These are phyloP conservation scores for Pedetes capensis DNA, from an alignment of 2,113 vertebrate genomes.

Conservation along the genomic window DNA sequence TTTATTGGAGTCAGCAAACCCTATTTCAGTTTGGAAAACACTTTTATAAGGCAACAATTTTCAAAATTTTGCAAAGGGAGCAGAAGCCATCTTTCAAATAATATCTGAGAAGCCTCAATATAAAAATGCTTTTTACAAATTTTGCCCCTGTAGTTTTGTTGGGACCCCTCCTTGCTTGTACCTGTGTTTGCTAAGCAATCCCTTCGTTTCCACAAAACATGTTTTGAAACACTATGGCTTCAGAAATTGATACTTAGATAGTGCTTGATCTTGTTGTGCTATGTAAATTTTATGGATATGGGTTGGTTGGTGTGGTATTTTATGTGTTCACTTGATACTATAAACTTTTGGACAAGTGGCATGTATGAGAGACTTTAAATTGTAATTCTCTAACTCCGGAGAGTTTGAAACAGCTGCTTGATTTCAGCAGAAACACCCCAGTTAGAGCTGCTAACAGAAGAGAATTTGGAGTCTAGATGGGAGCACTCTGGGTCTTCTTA, in stretches of 20 bases:
- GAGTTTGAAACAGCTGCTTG: not conserved
- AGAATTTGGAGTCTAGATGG: not conserved
- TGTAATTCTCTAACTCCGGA: not conserved
- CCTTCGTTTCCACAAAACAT: not conserved
- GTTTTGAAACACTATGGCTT: not conserved
- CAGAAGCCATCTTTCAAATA: conserved; percentile 9
- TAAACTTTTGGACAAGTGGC: not conserved
- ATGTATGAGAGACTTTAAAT: not conserved
- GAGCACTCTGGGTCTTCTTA: not conserved
- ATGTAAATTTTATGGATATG: not conserved
- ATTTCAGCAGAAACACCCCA: not conserved
- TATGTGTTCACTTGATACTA: not conserved
- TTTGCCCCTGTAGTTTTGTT: not conserved
- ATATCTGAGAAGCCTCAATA: not conserved
- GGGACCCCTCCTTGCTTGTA: not conserved
- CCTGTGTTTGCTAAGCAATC: not conserved
- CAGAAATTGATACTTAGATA: not conserved
- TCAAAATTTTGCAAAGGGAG: not conserved
- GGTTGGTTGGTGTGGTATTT: not conserved
- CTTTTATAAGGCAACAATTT: conserved; percentile 1
- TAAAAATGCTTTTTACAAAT: not conserved
- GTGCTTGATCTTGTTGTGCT: not conserved
- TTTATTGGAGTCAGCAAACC: not conserved
- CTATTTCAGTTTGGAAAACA: not conserved
- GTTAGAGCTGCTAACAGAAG: not conserved